Evolutionary conservation across 2,888 invertebrate species (phyloP), one percentile per base, ranked within the genome.

Genomic region (Lithophane semibrunnea): DNA sequence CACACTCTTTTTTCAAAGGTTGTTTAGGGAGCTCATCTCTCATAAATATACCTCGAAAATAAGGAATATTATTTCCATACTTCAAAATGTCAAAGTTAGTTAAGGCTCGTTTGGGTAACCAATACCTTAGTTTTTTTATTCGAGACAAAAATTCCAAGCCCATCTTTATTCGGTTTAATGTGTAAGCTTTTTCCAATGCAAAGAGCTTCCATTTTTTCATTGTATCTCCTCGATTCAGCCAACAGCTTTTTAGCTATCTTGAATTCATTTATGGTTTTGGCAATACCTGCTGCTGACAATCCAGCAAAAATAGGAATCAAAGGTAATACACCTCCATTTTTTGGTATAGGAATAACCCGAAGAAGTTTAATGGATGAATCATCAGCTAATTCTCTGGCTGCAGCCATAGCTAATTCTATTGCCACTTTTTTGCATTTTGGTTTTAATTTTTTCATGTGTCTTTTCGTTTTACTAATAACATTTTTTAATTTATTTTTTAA

Each of bases 11-110:
- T 54, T 21, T 52, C 21, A 37, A 54, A 13, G 67, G 67, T 1
- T 21, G 1, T 54, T 67, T 37, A 67, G 67, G 52, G 13, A 67
- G 67, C n/a, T 67, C 9, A n/a, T 67, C 52, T 54, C 67, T 67
- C 52, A 67, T 67, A 67, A 49, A 67, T 21, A 67, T 37, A 54
- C 67, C 52, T 67, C 52, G 21, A 3, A 67, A 67, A 67, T 67
- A 54, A 1, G 67, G 52, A 67, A 54, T 67, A 37, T 8, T 67
- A 54, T 54, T 67, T n/a, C 67, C 67, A 67, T 52, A 67, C 8
- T 67, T 52, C 37, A 68, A 52, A 52, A 67, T 67, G 21, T 67
- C 52, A 18, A 66, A 29, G 8, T 37, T 67, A 37, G 21, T 54
- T 21, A 54, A 54, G 13, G 47, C 47, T 47, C 13, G 47, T 13